phyloP scores from a whole-genome alignment of 2,113 vertebrate species.

The Solea solea region DNA sequence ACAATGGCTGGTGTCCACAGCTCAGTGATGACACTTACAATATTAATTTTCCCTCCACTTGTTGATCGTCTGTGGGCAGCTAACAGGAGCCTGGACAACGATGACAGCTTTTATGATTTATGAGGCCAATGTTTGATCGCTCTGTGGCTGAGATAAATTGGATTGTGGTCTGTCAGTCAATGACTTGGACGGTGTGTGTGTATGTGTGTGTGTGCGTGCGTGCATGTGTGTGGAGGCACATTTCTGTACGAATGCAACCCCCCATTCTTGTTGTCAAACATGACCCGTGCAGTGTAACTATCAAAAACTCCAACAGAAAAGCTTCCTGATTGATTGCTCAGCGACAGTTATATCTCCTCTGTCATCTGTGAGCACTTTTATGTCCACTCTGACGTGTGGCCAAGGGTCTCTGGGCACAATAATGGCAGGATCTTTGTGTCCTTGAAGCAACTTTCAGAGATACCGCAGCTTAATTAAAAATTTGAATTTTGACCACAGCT shows the following conservation, averaged over 20 bases:
- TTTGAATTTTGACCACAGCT: neutral
- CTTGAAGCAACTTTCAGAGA: conserved; percentile 23
- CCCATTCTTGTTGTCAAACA: neutral
- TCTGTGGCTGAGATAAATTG: conserved; percentile 62
- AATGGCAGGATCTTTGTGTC: conserved; percentile 10
- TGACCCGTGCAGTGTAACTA: conserved; percentile 35
- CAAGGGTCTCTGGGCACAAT: neutral
- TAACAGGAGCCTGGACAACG: conserved; percentile 35
- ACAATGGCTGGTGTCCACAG: conserved; percentile 13
- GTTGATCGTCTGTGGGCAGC: conserved; percentile 47
- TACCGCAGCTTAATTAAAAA: conserved; percentile 4
- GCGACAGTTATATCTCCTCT: conserved; percentile 65
- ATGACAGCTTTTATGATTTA: conserved; percentile 61
- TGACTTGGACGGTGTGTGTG: conserved; percentile 29
- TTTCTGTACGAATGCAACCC: conserved; percentile 5
- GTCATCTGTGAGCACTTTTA: conserved; percentile 54
- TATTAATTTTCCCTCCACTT: conserved; percentile 58
- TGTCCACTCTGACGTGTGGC: conserved; percentile 24
- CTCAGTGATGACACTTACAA: conserved; percentile 42
- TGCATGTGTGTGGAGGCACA: neutral
- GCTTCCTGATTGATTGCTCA: conserved; percentile 65
- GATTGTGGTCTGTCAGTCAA: conserved; percentile 54
- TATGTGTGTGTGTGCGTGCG: neutral
- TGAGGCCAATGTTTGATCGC: conserved; percentile 54
- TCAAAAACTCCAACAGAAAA: conserved; percentile 42